Base-by-base conservation (phyloP, 1,140 invertebrate species). In the Agrypnia vestita region DNA sequence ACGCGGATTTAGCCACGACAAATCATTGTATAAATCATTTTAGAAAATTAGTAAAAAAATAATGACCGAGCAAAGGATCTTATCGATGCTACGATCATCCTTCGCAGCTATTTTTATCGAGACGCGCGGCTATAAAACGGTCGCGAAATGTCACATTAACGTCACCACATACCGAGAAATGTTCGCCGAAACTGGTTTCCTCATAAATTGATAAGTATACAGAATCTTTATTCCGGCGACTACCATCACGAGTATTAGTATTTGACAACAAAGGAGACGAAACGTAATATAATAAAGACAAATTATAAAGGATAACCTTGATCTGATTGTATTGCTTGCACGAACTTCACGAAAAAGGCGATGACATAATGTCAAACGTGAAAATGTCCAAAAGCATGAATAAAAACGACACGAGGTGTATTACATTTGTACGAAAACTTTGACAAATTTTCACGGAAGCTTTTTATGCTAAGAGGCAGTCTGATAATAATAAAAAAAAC, bases 81-180 rank as follows among this genome's bases (percentile, higher is more conserved):
- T 71, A 71, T 71, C 47, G 67, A 71, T 47, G 35, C 47, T 7
- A 47, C 44, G 67, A 71, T 71, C 47, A 71, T 71, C 67, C 67
- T 71, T 71, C 67, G 19, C 3, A 19, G 67, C 47, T 71, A 71
- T 71, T 71, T 71, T 71, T 71, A 71, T 49, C 44, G 44, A 11
- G 44, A 13, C 49, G 8, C 8, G 49, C 11, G 17, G 64, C 64
- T 47, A 69, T 69, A 69, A 69, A 69, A 69, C 67, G 67, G 25
- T 71, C 47, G 67, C 47, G n/a, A 71, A 71, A 51, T 71, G 67
- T 71, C 67, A 71, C 67, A 71, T 71, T 71, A 71, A 71, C 47
- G 67, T 71, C 67, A 13, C 19, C 67, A 51, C 67, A 71, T 51
- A 19, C 44, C 44, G 67, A 51, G 67, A 71, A 71, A 51, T 11